These are phyloP conservation scores for Agrotis clavis DNA, from an alignment of 2,888 invertebrate species.

Conservation along the genomic window DNA sequence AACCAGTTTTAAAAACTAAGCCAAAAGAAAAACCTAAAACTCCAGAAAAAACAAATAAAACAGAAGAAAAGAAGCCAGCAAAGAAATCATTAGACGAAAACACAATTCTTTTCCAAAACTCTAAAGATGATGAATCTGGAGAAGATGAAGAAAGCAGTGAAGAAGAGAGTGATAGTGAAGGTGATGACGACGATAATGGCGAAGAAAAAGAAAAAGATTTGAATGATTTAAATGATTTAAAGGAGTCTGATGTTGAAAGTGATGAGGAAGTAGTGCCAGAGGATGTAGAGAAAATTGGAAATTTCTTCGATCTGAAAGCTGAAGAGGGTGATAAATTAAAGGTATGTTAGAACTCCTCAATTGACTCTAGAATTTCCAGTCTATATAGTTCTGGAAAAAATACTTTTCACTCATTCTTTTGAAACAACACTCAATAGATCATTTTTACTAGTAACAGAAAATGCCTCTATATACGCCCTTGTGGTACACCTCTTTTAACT, in stretches of 20 bases:
- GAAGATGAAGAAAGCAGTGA: constrained; percentile 55
- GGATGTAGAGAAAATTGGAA: constrained; percentile 73
- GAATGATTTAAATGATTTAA: constrained; percentile 87
- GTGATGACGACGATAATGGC: constrained; percentile 60
- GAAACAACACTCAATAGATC: background rate
- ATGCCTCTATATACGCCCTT: background rate
- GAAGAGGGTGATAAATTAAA: constrained; percentile 82
- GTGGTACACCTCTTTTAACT: background rate
- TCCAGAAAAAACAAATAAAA: constrained; percentile 19
- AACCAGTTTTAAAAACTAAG: constrained; percentile 31
- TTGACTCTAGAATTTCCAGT: background rate
- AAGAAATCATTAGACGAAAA: constrained; percentile 29
- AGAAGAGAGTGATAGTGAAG: constrained; percentile 58
- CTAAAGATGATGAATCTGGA: constrained; percentile 47
- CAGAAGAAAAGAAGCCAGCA: constrained; percentile 15
- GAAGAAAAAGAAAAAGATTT: constrained; percentile 61
- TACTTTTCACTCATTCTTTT: too few species aligned
- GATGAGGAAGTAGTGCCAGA: constrained; percentile 71
- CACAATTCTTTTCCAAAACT: constrained; percentile 55
- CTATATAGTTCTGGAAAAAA: too few species aligned
- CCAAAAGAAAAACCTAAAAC: constrained; percentile 34
- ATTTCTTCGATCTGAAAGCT: constrained; percentile 80
- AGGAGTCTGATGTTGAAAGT: constrained; percentile 84
- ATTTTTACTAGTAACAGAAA: background rate
- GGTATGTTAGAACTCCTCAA: constrained; percentile 69